A percentile compares a stretch with the other conserved stretches of the same genome.
Evolutionary conservation across 2,797 vertebrate genomes (phyloP).

Genomic region (Pteronotus mesoamericanus): DNA sequence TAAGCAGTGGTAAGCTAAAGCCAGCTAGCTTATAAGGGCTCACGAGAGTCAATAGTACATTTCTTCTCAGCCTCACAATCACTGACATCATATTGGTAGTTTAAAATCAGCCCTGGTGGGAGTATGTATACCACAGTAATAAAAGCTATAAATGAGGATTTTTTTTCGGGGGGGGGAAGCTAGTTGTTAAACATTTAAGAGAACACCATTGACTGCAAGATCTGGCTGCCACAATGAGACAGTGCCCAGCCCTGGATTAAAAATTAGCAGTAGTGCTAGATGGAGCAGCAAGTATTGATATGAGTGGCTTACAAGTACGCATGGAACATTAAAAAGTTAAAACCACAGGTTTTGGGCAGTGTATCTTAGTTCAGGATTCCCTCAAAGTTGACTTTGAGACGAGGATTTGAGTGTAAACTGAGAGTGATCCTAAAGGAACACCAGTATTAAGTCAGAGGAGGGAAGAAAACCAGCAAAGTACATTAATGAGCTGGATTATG

Average conservation of each 20-base stretch:
- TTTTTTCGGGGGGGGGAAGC: fast-evolving
- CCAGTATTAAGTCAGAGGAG: background rate
- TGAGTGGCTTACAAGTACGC: background rate
- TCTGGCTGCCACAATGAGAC: background rate
- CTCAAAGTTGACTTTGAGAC: background rate
- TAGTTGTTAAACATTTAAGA: background rate
- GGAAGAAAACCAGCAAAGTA: background rate
- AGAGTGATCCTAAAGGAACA: background rate
- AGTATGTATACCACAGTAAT: background rate
- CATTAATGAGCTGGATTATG: background rate
- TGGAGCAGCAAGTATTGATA: background rate
- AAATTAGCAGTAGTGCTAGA: background rate
- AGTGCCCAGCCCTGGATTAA: background rate
- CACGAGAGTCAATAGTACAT: background rate
- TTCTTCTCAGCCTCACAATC: background rate
- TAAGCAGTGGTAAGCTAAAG: background rate
- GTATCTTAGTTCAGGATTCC: background rate
- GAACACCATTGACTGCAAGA: background rate
- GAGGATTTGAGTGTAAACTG: background rate
- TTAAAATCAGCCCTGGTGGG: background rate
- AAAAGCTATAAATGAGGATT: background rate
- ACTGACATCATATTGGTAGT: background rate
- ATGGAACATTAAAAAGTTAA: background rate
- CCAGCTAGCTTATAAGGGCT: background rate
- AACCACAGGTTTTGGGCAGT: background rate